Conservation (phyloP, 2,888 invertebrate genomes). For the Cybosia mesomella region DNA sequence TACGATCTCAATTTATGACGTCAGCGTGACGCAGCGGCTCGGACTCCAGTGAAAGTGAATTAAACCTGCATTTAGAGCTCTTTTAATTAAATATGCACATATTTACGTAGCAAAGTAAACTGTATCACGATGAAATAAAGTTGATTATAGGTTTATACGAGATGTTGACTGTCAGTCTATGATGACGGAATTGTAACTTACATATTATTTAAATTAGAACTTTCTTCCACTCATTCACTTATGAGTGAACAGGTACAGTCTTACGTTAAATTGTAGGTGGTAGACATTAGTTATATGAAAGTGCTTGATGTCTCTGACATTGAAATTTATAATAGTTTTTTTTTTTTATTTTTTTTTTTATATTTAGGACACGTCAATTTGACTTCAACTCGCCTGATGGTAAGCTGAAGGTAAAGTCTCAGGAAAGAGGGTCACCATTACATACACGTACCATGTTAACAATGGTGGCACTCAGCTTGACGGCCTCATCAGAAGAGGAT, state of each 20-base stretch:
- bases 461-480: no score
- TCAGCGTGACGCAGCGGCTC: conserved; percentile 35
- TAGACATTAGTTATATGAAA: conserved; percentile 16
- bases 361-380: no score
- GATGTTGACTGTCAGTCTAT: conserved; percentile 28
- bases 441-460: no score
- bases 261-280: conserved; percentile 17
- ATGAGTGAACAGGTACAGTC: conserved; percentile 35
- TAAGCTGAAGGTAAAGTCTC: no score
- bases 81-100: conserved; percentile 40
- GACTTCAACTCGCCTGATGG: no score
- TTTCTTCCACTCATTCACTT: conserved; percentile 36
- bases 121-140: conserved; percentile 29
- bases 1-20: conserved; percentile 36
- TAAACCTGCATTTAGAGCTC: conserved; percentile 41
- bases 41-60: conserved; percentile 53
- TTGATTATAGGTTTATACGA: not conserved
- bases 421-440: no score
- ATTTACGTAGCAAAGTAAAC: conserved; percentile 7
- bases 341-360: no score
- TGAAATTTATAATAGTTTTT: not conserved
- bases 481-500: no score
- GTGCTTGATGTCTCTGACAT: not conserved
- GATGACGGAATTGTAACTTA: conserved; percentile 33
- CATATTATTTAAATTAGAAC: conserved; percentile 49